These are phyloP conservation scores for Micronycteris hirsuta DNA, from an alignment of 2,113 vertebrate genomes.

Conservation along the genomic window DNA sequence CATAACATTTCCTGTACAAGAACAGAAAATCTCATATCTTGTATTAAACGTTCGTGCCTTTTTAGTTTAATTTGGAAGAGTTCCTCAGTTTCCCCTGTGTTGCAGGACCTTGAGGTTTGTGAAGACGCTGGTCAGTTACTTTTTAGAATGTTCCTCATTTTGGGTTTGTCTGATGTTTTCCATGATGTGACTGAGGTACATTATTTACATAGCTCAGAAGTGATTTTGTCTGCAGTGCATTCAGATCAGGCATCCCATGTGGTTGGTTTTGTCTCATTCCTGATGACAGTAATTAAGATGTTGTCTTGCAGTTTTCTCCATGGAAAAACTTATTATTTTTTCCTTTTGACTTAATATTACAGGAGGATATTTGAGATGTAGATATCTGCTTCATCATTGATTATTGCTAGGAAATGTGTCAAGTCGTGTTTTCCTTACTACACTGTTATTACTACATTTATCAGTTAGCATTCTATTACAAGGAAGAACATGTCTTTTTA, in stretches of 20 bases:
- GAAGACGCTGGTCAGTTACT: background rate
- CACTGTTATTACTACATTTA: background rate
- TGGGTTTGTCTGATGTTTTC: background rate
- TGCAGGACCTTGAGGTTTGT: background rate
- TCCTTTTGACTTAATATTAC: background rate
- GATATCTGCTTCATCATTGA: background rate
- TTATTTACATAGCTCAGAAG: background rate
- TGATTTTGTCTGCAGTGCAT: background rate
- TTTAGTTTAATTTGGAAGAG: background rate
- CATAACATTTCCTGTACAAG: background rate
- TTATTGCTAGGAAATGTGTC: background rate
- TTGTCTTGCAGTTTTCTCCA: background rate
- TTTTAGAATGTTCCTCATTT: background rate
- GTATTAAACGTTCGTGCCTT: background rate
- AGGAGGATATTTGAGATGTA: background rate
- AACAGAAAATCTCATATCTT: background rate
- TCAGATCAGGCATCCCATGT: background rate
- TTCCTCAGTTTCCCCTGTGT: background rate
- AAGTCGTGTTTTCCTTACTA: background rate
- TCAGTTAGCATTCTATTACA: background rate
- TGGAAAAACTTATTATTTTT: background rate
- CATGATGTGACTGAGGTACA: background rate
- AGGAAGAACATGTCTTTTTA: background rate
- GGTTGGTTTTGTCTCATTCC: background rate
- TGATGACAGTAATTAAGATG: background rate